Percentiles rank a stretch among this genome's conserved stretches.
Conservation (phyloP, 2,888 invertebrate species). For the Lapara coniferarum region DNA sequence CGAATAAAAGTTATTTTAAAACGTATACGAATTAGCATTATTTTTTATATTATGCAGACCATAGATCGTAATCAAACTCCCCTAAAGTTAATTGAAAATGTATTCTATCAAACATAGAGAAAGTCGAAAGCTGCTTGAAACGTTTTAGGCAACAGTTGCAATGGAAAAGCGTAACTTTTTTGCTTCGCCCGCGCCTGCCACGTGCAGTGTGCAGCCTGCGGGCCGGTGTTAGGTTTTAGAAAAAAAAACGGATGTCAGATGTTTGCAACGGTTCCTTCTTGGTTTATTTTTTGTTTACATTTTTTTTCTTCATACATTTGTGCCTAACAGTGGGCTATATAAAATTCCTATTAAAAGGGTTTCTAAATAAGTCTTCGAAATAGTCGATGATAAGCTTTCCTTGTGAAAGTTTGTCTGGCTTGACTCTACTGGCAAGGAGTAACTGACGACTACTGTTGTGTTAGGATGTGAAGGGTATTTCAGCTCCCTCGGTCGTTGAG, state of each 20-base stretch:
- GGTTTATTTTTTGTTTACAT: background rate
- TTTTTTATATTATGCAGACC: constrained; percentile 1
- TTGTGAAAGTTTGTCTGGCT: too few species aligned
- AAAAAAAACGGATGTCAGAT: constrained; percentile 28
- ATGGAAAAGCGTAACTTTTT: background rate
- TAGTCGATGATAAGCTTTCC: too few species aligned
- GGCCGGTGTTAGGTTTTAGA: constrained; percentile 8
- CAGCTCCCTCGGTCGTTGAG: too few species aligned
- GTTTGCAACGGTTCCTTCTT: constrained; percentile 21
- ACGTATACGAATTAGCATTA: background rate
- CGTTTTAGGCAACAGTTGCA: constrained; percentile 1
- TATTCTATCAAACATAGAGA: background rate
- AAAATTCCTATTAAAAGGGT: background rate
- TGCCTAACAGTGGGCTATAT: too few species aligned
- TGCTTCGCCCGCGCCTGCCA: constrained; percentile 17
- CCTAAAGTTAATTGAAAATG: background rate
- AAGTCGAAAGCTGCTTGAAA: background rate
- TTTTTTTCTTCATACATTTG: background rate
- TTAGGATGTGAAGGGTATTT: too few species aligned
- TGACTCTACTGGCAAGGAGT: too few species aligned
- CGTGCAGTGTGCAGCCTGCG: constrained; percentile 26
- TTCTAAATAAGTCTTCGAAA: too few species aligned
- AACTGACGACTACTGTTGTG: too few species aligned
- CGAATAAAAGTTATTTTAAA: background rate
- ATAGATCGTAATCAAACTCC: background rate